A percentile compares a stretch with the other conserved stretches of the same genome.
These are phyloP conservation scores for Clytia hemisphaerica DNA, from an alignment of 30 jellyfish, hydroid and myxozoan genomes.

Conservation along the genomic window DNA sequence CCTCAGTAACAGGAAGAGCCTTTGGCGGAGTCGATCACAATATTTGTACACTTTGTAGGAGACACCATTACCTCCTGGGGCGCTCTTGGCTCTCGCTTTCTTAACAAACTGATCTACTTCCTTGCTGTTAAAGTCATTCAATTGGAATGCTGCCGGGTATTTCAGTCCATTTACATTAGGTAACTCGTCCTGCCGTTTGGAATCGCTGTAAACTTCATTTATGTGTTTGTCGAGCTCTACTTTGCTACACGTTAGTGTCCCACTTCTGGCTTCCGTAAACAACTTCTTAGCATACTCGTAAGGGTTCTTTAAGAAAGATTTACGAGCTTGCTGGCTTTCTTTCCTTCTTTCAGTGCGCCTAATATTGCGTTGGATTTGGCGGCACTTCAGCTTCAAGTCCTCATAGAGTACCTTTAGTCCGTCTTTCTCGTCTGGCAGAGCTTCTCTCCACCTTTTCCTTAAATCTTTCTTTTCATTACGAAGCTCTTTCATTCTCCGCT, in stretches of 20 bases:
- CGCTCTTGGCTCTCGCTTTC: no score
- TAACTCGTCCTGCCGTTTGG: no score
- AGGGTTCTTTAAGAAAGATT: background rate
- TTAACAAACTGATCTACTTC: no score
- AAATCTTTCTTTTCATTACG: slow-evolving; percentile 4
- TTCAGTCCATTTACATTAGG: no score
- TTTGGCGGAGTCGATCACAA: no score
- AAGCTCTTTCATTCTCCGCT: background rate
- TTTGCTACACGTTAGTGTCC: background rate
- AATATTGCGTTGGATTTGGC: background rate
- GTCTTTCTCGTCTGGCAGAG: background rate
- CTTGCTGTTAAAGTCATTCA: no score
- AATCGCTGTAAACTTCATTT: background rate
- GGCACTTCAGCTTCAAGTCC: slow-evolving; percentile 1
- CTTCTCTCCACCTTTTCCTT: slow-evolving; percentile 7
- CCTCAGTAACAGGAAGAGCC: no score
- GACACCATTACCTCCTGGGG: no score
- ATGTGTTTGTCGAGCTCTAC: slow-evolving; percentile 1
- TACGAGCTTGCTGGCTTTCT: background rate
- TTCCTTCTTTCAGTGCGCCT: slow-evolving; percentile 1
- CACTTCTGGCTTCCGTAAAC: slow-evolving; percentile 2
- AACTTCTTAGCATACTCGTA: background rate
- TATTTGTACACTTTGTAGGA: no score
- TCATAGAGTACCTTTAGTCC: slow-evolving; percentile 2
- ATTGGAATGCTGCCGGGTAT: no score